Base-by-base conservation (phyloP, 2,797 vertebrate genomes). In the Hylomyscus alleni region DNA sequence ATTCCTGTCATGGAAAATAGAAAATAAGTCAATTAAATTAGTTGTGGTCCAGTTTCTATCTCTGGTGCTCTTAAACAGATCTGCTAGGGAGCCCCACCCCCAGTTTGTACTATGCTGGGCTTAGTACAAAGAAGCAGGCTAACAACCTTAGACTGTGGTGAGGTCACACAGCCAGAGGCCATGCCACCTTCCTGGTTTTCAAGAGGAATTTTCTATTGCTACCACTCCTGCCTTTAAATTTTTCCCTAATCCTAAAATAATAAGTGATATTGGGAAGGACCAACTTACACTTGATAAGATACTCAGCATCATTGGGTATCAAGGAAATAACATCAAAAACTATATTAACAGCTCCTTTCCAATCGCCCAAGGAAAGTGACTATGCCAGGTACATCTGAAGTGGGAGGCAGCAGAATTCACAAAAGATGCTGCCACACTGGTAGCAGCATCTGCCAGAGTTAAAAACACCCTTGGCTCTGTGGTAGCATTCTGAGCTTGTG, bases 311-410 rank as follows among this genome's bases (percentile, higher is more conserved):
- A 24, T 22, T n/a, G 65, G 52, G 65, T 80, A 52, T 92, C 62
- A 56, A 90, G 58, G 73, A 89, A 95, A 89, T 44, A 86, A 56
- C 84, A 62, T 60, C 19, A 88, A 75, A 92, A 92, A n/a, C 65
- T 40, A 14, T 31, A 47, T 69, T 37, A n/a, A 20, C 60, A 37
- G 26, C 34, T 17, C 40, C 12, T 13, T 65, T n/a, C 26, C 72
- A 87, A 26, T 54, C 52, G 89, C 50, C 62, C 73, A 50, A 72
- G 29, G 52, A 82, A 88, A 72, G 62, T 24, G 37, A 54, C 26
- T 44, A 0, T 78, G n/a, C 31, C 83, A 89, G 34, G 29, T 44
- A 24, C 22, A 37, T 22, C 69, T 0, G 1, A 15, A 24, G 34
- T 8, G 40, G 73, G n/a, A 19, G 44, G 19, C 65, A n/a, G 31